These are phyloP conservation scores for Gorsachius goisagi DNA, from an alignment of 2,113 vertebrate genomes.

Conservation along the genomic window DNA sequence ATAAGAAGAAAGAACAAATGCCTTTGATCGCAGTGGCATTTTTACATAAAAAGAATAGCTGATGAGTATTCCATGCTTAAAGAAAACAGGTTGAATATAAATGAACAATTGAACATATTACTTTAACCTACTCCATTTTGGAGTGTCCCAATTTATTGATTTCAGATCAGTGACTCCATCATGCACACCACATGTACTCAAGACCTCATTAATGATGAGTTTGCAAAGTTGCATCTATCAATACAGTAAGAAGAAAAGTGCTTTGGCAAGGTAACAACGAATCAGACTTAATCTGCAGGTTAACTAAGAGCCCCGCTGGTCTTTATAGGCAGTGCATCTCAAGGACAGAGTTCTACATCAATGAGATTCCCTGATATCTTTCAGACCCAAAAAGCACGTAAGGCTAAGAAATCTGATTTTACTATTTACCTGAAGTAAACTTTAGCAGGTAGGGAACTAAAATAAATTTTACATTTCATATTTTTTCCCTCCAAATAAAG, in stretches of 20 bases:
- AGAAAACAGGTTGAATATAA: not conserved
- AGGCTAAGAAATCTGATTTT: not conserved
- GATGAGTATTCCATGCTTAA: not conserved
- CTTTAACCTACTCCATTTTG: not conserved
- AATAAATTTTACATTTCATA: not conserved
- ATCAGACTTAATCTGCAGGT: not conserved
- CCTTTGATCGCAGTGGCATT: not conserved
- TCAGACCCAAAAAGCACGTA: not conserved
- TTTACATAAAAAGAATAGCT: not conserved
- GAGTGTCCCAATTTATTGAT: not conserved
- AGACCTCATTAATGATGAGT: not conserved
- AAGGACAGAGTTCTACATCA: not conserved
- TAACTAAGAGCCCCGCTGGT: not conserved
- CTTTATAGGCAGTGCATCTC: not conserved
- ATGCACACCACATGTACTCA: not conserved
- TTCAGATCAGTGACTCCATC: not conserved
- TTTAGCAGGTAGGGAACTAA: not conserved
- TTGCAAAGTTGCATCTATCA: not conserved
- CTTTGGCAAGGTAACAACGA: not conserved
- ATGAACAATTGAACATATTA: not conserved
- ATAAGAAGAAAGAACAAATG: not conserved
- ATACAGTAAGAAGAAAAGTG: not conserved
- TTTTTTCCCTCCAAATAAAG: accelerated
- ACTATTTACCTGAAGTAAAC: not conserved
- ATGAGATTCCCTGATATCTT: not conserved